Evolutionary conservation across 53 echinoderm and acorn worm species (phyloP), one percentile per base, ranked within the genome.

Genomic region (Stichopus horrens): DNA sequence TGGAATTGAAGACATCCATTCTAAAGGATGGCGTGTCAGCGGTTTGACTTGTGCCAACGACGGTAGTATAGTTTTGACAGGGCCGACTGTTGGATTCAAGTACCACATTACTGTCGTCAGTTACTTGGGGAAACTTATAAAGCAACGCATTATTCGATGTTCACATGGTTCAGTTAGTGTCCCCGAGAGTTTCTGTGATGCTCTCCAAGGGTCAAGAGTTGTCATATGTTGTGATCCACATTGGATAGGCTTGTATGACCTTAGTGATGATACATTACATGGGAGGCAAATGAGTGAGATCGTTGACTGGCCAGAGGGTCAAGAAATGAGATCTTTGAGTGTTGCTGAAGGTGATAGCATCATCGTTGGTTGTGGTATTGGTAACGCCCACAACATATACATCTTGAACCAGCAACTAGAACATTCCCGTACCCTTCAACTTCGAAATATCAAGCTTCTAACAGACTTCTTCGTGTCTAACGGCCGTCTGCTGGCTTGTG

Each of bases 41-140:
- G n/a, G 79, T 5, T 53, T 79, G 5, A 79, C 79, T 8, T 55
- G 54, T 37, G 54, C 55, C 51, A 79, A n/a, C 4, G 54, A 37
- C 18, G 79, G 79, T 7, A 79, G 79, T 37, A 79, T 79, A 53
- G 79, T 79, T 5, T 14, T 56, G 54, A 54, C 54, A 13, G 79
- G 79, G 7, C 18, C 7, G 10, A 56, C 79, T 53, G 8, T 14
- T 54, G 56, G 54, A 5, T 9, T n/a, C 56, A 79, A 0, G 4
- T 22, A 54, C n/a, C 79, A 79, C 55, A 20, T 79, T 9, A 79
- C 79, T 79, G 79, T 79, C 7, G 6, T 79, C 56, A 20, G 54
- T 55, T 6, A n/a, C 7, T 19, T 13, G 0, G 79, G 56, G 53
- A 79, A 79, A 13, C 7, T 20, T 6, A 5, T 68, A 5, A 13